Percentiles rank a stretch among this genome's conserved stretches.
Evolutionary conservation across 2,797 vertebrate species (phyloP).

Genomic region (Propithecus deckenii): DNA sequence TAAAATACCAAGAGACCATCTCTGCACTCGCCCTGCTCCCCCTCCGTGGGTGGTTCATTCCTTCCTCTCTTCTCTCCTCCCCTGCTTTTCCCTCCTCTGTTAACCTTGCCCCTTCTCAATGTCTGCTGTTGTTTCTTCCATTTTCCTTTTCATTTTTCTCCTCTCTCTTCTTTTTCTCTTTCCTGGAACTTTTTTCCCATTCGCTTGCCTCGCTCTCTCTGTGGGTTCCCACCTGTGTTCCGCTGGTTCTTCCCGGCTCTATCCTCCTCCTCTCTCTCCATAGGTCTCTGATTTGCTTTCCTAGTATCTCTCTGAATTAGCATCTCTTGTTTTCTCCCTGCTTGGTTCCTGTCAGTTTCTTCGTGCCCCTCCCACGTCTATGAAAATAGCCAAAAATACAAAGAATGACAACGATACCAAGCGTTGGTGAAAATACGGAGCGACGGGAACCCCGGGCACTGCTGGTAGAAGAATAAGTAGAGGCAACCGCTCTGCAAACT

Average conservation of each 20-base stretch:
- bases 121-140: too few relatives aligned
- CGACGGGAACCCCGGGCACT: accelerated
- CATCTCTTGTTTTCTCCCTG: not conserved
- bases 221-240: accelerated
- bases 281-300: not conserved
- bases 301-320: not conserved
- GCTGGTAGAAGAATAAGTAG: accelerated
- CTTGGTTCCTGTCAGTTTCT: not conserved
- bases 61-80: not conserved
- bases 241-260: not conserved
- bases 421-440: not conserved
- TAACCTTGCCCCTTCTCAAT: not conserved
- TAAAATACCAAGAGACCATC: slow-evolving; percentile 82
- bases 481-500: not conserved
- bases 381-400: not conserved
- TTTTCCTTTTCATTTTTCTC: not conserved
- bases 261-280: accelerated
- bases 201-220: not conserved
- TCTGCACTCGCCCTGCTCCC: not conserved
- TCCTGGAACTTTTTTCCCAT: not conserved
- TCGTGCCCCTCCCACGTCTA: not conserved
- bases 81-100: not conserved
- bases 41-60: too few relatives aligned
- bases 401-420: not conserved
- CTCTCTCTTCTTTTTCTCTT: not conserved